phyloP scores from a whole-genome alignment of 2,797 vertebrate species.

The Hybognathus amarus region DNA sequence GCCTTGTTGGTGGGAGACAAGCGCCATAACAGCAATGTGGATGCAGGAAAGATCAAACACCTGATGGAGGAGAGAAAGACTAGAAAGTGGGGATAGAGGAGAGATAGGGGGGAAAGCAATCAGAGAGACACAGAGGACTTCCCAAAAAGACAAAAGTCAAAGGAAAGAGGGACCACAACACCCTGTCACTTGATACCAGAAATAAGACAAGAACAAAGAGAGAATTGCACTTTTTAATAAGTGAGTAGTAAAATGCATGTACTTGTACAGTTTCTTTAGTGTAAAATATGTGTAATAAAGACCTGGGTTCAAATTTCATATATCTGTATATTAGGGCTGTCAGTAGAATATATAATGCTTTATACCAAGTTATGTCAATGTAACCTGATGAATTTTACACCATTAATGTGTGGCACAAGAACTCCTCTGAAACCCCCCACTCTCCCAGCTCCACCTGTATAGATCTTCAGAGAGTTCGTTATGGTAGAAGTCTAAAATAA shows the following conservation, averaged over 20 bases:
- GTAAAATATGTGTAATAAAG: background rate
- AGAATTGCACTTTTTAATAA: background rate
- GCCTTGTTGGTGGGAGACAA: slow-evolving; percentile 7
- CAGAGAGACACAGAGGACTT: slow-evolving; percentile 5
- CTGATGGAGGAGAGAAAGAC: slow-evolving; percentile 16
- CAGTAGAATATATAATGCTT: background rate
- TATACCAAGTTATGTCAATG: background rate
- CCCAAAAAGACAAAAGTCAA: background rate
- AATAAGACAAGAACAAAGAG: background rate
- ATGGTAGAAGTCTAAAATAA: background rate
- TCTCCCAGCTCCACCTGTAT: background rate
- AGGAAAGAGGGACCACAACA: background rate
- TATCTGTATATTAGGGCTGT: background rate
- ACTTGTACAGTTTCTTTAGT: background rate
- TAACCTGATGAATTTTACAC: background rate
- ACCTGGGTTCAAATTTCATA: background rate
- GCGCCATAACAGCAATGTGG: slow-evolving; percentile 6
- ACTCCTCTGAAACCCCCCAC: background rate
- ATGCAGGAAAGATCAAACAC: slow-evolving; percentile 37
- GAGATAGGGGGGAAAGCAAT: background rate
- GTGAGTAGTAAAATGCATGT: background rate
- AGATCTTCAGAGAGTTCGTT: background rate
- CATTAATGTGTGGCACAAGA: background rate
- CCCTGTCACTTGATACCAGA: background rate
- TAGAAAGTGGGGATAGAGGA: background rate